A percentile compares a stretch with the other conserved stretches of the same genome.
Conservation (phyloP, 2,797 vertebrate species). For the Propithecus perrieri region DNA sequence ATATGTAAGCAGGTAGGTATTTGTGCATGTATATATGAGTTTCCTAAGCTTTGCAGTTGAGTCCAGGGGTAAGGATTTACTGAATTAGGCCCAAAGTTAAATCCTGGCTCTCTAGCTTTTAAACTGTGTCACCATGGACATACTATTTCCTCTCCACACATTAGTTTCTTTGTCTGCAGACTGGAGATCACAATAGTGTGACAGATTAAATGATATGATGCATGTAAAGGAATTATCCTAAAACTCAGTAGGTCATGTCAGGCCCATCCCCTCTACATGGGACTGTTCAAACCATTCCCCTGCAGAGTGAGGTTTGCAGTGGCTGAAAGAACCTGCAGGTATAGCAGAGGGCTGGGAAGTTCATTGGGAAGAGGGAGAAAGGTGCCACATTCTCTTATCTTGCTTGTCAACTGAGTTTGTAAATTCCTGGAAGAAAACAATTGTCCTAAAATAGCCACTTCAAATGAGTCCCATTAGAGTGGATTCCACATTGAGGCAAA, state of each 20-base stretch:
- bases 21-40: not conserved
- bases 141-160: not conserved
- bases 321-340: not conserved
- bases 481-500: not conserved
- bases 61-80: not conserved
- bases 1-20: not conserved
- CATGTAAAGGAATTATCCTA: not conserved
- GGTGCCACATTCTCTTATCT: not conserved
- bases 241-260: not conserved
- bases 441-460: slow-evolving; percentile 14
- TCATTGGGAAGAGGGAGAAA: not conserved
- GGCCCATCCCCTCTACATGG: not conserved
- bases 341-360: not conserved
- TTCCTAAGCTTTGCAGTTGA: not conserved
- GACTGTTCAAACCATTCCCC: not conserved
- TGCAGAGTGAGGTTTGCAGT: not conserved
- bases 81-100: not conserved
- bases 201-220: not conserved
- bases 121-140: not conserved
- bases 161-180: not conserved
- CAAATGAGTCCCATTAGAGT: not conserved
- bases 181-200: not conserved
- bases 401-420: not conserved
- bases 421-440: slow-evolving; percentile 40
- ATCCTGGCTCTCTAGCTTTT: not conserved